Conservation (phyloP, 1,140 invertebrate genomes). For the Brachionus angularis region DNA sequence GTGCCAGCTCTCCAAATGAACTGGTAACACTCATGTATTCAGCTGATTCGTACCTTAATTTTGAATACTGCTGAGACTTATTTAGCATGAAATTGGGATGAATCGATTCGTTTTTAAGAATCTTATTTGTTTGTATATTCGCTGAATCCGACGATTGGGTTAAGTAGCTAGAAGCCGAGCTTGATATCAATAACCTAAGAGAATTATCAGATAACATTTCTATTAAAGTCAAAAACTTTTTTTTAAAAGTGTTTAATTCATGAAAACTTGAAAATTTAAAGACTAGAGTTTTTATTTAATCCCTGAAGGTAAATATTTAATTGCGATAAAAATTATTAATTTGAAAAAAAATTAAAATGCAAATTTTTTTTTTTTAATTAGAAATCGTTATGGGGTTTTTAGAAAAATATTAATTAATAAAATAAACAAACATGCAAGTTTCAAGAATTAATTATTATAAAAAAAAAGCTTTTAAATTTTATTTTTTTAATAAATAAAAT, state of each 20-base stretch:
- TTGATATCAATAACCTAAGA: background rate
- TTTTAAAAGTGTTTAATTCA: background rate
- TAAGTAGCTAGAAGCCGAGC: slow-evolving; percentile 15
- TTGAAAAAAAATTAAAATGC: too few species aligned
- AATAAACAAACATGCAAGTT: slow-evolving; percentile 15
- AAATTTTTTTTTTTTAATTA: slow-evolving; percentile 2
- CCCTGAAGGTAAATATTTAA: too few species aligned
- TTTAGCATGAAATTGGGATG: slow-evolving; percentile 2
- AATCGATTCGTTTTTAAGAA: background rate
- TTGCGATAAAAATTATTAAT: too few species aligned
- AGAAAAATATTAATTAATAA: background rate
- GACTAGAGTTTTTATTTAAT: too few species aligned
- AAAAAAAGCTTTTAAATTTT: background rate
- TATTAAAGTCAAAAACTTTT: background rate
- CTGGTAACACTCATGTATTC: slow-evolving; percentile 28
- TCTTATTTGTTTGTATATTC: background rate
- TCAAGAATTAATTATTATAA: slow-evolving; percentile 26
- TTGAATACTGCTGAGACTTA: slow-evolving; percentile 16
- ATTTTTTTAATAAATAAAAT: background rate
- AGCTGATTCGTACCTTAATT: slow-evolving; percentile 11
- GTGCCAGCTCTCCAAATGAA: background rate
- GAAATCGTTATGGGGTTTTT: background rate
- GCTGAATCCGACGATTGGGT: background rate
- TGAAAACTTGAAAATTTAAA: too few species aligned
- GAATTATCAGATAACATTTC: too few species aligned